Evolutionary conservation across 1,140 invertebrate species (phyloP).

Genomic region (Eubasilissa regina): DNA sequence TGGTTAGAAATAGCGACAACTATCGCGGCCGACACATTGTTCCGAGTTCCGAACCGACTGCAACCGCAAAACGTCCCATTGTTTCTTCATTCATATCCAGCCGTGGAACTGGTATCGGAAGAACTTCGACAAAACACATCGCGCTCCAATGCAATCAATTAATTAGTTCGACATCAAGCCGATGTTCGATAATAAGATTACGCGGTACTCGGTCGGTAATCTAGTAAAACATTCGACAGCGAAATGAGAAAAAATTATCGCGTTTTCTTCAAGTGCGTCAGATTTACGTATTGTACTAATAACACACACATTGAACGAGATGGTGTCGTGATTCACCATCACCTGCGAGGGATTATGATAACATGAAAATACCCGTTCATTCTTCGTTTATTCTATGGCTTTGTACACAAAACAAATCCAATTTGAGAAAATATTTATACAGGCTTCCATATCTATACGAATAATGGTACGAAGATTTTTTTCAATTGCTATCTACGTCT

Average conservation of each 20-base stretch:
- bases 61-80: no score
- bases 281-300: no score
- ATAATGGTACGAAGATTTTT: background rate
- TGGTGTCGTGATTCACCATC: background rate
- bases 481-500: no score
- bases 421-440: slow-evolving; percentile 7
- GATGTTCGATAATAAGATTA: background rate
- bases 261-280: no score
- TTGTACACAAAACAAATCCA: background rate
- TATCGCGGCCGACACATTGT: background rate
- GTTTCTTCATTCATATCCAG: no score
- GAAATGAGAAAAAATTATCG: no score
- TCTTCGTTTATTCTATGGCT: background rate
- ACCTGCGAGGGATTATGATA: background rate
- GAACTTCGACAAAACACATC: no score
- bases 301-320: background rate
- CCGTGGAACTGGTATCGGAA: no score
- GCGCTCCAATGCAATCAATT: background rate
- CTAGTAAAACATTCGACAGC: no score
- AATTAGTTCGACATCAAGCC: background rate
- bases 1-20: slow-evolving; percentile 28
- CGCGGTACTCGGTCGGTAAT: no score
- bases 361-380: slow-evolving; percentile 1
- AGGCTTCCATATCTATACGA: background rate
- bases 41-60: no score